Percentiles rank a stretch among this genome's conserved stretches.
phyloP scores from a whole-genome alignment of 2,888 invertebrate species.

The Enchytraeus crypticus region DNA sequence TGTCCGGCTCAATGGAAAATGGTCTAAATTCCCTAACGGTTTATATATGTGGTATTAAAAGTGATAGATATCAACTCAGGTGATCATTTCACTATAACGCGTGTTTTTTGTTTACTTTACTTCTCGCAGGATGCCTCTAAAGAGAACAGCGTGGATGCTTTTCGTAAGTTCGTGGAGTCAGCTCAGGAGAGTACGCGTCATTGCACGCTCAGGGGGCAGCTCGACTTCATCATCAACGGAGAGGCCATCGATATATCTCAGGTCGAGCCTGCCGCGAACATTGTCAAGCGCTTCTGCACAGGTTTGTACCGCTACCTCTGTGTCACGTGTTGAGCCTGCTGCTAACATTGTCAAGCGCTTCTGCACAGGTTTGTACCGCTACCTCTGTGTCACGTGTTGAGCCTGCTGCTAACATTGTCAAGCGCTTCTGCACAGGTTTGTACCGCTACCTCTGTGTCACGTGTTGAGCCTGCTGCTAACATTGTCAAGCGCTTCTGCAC shows the following conservation, averaged over 20 bases:
- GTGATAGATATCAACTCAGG: too few relatives aligned
- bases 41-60: too few relatives aligned
- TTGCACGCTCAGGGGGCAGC: constrained; percentile 84
- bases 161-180: constrained; percentile 74
- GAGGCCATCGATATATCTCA: constrained; percentile 71
- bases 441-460: too few relatives aligned
- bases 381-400: constrained; percentile 88
- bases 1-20: too few relatives aligned
- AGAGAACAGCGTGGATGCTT: constrained; percentile 71
- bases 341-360: constrained; percentile 90
- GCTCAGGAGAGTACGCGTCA: constrained; percentile 73
- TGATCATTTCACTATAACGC: too few relatives aligned
- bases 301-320: too few relatives aligned
- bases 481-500: constrained; percentile 91
- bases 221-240: constrained; percentile 70
- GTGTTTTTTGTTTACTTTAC: too few relatives aligned
- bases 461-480: constrained; percentile 85
- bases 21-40: too few relatives aligned
- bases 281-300: constrained; percentile 87
- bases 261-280: constrained; percentile 85
- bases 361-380: constrained; percentile 66
- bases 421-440: constrained; percentile 76
- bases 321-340: constrained; percentile 84
- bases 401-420: constrained; percentile 85
- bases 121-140: constrained; percentile 68